Evolutionary conservation across 2,888 invertebrate species (phyloP), one percentile per base, ranked within the genome.

Genomic region (Ormyrus rosae): DNA sequence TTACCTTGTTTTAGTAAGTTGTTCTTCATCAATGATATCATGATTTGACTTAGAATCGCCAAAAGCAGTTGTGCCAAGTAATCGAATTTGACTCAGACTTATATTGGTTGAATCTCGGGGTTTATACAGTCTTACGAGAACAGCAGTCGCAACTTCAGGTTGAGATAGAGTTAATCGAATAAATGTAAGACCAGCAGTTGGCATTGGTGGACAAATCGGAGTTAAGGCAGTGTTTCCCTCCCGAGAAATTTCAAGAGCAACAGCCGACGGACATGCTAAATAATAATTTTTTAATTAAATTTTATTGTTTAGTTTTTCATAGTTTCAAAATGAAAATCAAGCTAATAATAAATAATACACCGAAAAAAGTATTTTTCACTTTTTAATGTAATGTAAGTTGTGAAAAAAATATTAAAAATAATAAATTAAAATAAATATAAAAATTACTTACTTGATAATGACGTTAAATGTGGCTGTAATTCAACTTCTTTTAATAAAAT

Each of bases 61-160:
- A 89, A 97, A 97, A 2, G 97, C 96, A 5, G 97, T 96, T 80
- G 95, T 95, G 0, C 97, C 98, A 63, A 98, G 91, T 70, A 98
- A 91, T 5, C 96, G 93, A 83, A 98, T 94, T 91, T 98, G 97
- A 81, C 97, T 94, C 61, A 98, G 92, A 6, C 98, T 97, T 89
- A 98, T 95, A 87, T 96, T 97, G 85, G 95, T 94, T n/a, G 96
- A 96, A 87, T 98, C 98, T 55, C 96, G 92, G 0, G 98, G 98
- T 89, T 96, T 96, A 90, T 96, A 96, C 45, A 95, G 91, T 51
- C 95, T 92, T 8, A 97, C 92, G 74, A 97, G 94, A 78, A 98
- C 95, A 61, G 95, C 95, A 80, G 96, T 96, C 61, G 96, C 96
- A 13, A 98, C 96, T 91, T 97, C 95, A 2, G 97, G 96, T 82